Evolutionary conservation across 2,797 vertebrate species (phyloP), one percentile per base, ranked within the genome.

Genomic region (Tangara arthus): DNA sequence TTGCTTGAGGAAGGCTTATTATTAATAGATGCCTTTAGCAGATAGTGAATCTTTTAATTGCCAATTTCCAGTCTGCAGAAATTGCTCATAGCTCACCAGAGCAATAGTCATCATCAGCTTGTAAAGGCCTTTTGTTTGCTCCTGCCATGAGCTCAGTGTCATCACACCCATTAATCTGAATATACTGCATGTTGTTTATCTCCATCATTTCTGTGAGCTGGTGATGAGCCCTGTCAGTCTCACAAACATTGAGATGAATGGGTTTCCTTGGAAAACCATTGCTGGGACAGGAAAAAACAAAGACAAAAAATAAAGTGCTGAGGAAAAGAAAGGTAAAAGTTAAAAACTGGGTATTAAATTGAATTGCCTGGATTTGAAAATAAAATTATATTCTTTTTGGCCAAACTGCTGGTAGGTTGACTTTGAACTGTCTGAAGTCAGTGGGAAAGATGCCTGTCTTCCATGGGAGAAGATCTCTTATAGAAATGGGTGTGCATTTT

Each of bases 121-220:
- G 60, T 73, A 76, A 92, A 94, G 82, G 78, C 73, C 64, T 88
- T 93, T 80, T 84, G 41, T 75, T 94, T 85, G 79, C 49, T 92
- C 21, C 82, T 96, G 84, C 63, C 82, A 53, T 46, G 44, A 91
- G 87, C 89, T 93, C 39, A 19, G 87, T 94, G 92, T 73, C 50
- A 37, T 76, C 2, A 12, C 35, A 72, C 12, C 30, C 72, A 95
- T 96, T 95, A 73, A 93, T 96, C 82, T 93, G 87, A 93, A 95
- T 82, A 66, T 89, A 84, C 56, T 60, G 55, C 60, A 21, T 71
- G 28, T 47, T 93, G 61, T 95, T 96, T 90, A 75, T 93, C 84
- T 92, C 89, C 89, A 90, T 95, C 78, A 56, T 82, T 96, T 90
- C 90, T 95, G 69, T 24, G 79, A 96, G 81, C 37, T 85, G 27